These are phyloP conservation scores for Disparrhopalites patrizii DNA, from an alignment of 2,888 invertebrate genomes.

Conservation along the genomic window DNA sequence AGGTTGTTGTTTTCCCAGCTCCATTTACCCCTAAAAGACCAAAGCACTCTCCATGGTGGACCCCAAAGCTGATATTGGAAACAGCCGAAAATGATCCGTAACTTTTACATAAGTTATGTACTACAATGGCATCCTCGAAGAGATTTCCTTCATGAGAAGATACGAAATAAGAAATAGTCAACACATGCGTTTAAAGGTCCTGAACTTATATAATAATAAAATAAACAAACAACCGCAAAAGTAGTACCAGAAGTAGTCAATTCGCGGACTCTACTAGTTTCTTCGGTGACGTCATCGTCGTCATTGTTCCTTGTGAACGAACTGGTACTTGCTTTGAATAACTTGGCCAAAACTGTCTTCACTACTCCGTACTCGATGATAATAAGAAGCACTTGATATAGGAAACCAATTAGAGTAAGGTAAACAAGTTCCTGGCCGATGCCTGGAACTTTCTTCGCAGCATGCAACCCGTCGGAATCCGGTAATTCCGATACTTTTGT, in stretches of 20 bases:
- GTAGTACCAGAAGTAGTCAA: conserved; percentile 7
- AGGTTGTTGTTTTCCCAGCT: conserved; percentile 58
- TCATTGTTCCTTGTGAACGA: conserved; percentile 25
- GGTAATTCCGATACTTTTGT: not conserved
- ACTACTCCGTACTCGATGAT: conserved; percentile 40
- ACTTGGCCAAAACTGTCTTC: conserved; percentile 22
- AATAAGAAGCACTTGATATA: conserved; percentile 35
- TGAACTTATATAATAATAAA: no score
- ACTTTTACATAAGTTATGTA: conserved; percentile 40
- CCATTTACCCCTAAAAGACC: conserved; percentile 57
- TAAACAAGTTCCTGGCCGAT: conserved; percentile 42
- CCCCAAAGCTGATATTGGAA: conserved; percentile 63
- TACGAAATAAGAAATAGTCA: not conserved
- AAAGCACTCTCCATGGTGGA: conserved; percentile 56
- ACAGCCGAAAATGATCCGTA: conserved; percentile 58
- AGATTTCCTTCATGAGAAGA: conserved; percentile 34
- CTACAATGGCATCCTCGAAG: conserved; percentile 39
- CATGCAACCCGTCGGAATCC: not conserved
- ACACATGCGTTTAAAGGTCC: no score
- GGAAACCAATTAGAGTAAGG: conserved; percentile 31
- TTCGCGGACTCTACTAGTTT: conserved; percentile 24
- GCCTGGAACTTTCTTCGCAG: conserved; percentile 18
- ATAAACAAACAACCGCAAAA: no score
- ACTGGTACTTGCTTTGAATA: conserved; percentile 28
- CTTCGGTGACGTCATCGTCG: conserved; percentile 40